Conservation (phyloP, 2,113 vertebrate genomes). For the Dolichotis patagonum region DNA sequence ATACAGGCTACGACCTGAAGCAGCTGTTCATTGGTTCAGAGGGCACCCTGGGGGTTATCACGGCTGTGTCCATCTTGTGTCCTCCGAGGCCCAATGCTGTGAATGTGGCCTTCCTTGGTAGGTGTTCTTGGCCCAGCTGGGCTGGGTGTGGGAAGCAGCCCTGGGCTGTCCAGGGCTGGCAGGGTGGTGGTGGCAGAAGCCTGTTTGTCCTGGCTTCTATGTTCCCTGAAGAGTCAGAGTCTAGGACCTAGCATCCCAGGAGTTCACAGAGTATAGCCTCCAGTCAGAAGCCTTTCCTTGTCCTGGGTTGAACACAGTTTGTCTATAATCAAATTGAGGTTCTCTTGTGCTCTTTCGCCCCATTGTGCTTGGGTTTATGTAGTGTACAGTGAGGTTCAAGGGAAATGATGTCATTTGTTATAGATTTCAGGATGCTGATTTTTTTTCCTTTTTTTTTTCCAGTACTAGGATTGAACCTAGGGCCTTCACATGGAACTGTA, state of each 20-base stretch:
- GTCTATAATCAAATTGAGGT: too few relatives aligned
- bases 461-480: not conserved
- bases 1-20: conserved; percentile 98
- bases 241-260: not conserved
- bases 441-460: not conserved
- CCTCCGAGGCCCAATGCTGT: conserved; percentile 93
- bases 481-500: not conserved
- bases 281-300: not conserved
- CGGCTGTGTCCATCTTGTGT: conserved; percentile 94
- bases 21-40: conserved; percentile 98
- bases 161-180: not conserved
- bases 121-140: not conserved
- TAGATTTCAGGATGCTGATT: not conserved
- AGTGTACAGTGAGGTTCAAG: not conserved
- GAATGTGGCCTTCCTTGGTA: conserved; percentile 95
- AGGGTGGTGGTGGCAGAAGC: too few relatives aligned
- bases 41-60: conserved; percentile 96
- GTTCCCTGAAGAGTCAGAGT: not conserved
- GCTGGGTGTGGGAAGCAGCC: not conserved
- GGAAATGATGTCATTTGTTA: accelerated
- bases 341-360: not conserved
- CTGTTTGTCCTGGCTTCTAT: not conserved
- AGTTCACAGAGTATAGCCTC: not conserved
- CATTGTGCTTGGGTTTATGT: not conserved
- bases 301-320: not conserved